A percentile compares a stretch with the other conserved stretches of the same genome.
Conservation (phyloP, 2,888 invertebrate genomes). For the Phasia obesa region DNA sequence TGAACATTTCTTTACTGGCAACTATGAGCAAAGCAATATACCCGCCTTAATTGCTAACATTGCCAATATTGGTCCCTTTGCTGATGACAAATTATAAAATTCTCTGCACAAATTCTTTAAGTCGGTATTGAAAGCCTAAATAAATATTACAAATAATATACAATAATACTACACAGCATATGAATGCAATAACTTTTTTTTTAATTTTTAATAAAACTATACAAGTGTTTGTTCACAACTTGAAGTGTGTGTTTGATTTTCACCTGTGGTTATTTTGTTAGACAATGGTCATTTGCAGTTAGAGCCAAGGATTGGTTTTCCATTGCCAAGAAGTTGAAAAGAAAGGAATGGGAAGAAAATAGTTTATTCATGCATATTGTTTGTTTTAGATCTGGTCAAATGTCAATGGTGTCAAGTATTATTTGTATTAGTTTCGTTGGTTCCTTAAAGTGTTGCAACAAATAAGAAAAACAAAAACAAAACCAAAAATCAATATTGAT, state of each 20-base stretch:
- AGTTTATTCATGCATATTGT: constrained; percentile 7
- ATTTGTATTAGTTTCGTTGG: constrained; percentile 38
- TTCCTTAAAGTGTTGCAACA: constrained; percentile 31
- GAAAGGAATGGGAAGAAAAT: constrained; percentile 10
- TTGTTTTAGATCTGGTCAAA: constrained; percentile 47
- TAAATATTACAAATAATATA: constrained; percentile 67
- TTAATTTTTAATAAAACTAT: constrained; percentile 61
- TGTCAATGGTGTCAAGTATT: constrained; percentile 55
- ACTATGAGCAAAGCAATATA: constrained; percentile 89
- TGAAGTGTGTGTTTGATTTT: constrained; percentile 54
- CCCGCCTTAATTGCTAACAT: constrained; percentile 89
- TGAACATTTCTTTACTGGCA: constrained; percentile 90
- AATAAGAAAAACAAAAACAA: neutral
- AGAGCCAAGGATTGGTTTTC: constrained; percentile 19
- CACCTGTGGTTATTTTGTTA: constrained; percentile 56
- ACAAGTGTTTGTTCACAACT: constrained; percentile 55
- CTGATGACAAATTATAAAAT: constrained; percentile 51
- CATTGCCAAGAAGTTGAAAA: neutral
- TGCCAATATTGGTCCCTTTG: constrained; percentile 86
- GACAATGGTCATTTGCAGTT: constrained; percentile 40
- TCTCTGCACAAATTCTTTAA: constrained; percentile 12
- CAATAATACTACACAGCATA: neutral
- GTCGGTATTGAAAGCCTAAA: constrained; percentile 59
- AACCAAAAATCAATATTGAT: constrained; percentile 31
- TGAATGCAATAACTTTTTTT: neutral